phyloP scores from a whole-genome alignment of 2,888 invertebrate species.

The Choreutis nemorana region DNA sequence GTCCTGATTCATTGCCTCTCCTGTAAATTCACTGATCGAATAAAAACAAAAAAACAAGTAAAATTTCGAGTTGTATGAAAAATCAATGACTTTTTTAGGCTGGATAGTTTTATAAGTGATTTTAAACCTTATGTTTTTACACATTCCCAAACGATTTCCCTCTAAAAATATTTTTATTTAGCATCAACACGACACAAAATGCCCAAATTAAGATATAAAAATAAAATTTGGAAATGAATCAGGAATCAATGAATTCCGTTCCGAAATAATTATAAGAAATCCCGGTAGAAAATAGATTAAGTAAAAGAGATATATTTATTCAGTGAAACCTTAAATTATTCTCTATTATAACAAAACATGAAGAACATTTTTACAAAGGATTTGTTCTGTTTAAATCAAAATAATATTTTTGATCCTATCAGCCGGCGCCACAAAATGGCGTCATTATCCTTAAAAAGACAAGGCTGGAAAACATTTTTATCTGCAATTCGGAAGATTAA shows the following conservation, averaged over 20 bases:
- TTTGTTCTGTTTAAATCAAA: too few relatives aligned
- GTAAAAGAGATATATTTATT: slow-evolving; percentile 16
- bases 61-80: too few relatives aligned
- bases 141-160: too few relatives aligned
- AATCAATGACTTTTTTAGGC: too few relatives aligned
- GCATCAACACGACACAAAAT: too few relatives aligned
- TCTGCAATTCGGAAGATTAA: neutral
- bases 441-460: slow-evolving; percentile 57
- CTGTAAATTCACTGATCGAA: slow-evolving; percentile 20
- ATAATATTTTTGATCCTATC: too few relatives aligned
- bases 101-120: too few relatives aligned
- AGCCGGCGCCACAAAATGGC: slow-evolving; percentile 67
- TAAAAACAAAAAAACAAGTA: neutral
- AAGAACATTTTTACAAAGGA: slow-evolving; percentile 48
- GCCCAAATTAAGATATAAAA: too few relatives aligned
- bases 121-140: too few relatives aligned
- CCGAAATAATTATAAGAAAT: neutral
- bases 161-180: too few relatives aligned
- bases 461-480: slow-evolving; percentile 22
- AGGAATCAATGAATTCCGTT: slow-evolving; percentile 1
- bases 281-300: slow-evolving; percentile 4
- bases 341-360: slow-evolving; percentile 26
- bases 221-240: neutral
- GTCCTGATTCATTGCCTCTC: slow-evolving; percentile 45
- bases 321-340: slow-evolving; percentile 24